Evolutionary conservation across 2,113 vertebrate species (phyloP).

Genomic region (Oreocharis arfaki): DNA sequence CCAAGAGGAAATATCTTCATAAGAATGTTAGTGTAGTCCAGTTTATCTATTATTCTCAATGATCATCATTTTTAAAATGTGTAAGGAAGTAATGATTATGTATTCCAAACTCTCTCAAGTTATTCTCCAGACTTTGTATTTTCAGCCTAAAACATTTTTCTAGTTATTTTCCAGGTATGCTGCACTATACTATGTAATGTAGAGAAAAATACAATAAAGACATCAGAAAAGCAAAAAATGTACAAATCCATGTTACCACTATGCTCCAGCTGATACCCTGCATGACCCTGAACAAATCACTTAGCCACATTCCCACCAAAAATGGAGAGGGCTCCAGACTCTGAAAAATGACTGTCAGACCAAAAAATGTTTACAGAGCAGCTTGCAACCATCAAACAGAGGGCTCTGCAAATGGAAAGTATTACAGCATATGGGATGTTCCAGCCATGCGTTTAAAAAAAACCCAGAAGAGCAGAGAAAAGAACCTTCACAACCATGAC

Average conservation of each 20-base stretch:
- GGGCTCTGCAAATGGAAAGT: slow-evolving; percentile 36
- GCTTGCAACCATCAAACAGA: slow-evolving; percentile 33
- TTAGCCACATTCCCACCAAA: neutral
- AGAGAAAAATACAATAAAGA: neutral
- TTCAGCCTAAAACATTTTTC: neutral
- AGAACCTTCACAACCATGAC: neutral
- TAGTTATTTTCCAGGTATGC: neutral
- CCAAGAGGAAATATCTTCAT: neutral
- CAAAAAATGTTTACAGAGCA: slow-evolving; percentile 31
- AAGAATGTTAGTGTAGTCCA: neutral
- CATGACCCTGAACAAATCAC: neutral
- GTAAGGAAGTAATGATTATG: neutral
- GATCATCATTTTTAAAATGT: neutral
- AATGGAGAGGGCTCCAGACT: slow-evolving; percentile 5
- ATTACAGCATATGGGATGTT: slow-evolving; percentile 6
- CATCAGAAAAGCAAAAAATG: neutral
- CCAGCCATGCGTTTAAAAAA: neutral
- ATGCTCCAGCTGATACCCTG: neutral
- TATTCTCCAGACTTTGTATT: neutral
- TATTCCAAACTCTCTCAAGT: neutral
- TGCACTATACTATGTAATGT: neutral
- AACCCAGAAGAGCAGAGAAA: neutral
- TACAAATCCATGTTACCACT: neutral
- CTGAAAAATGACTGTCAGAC: neutral
- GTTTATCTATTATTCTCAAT: neutral